Percentiles rank a stretch among this genome's conserved stretches.
phyloP scores from a whole-genome alignment of 1,140 invertebrate species.

The Neodiprion pinetum region DNA sequence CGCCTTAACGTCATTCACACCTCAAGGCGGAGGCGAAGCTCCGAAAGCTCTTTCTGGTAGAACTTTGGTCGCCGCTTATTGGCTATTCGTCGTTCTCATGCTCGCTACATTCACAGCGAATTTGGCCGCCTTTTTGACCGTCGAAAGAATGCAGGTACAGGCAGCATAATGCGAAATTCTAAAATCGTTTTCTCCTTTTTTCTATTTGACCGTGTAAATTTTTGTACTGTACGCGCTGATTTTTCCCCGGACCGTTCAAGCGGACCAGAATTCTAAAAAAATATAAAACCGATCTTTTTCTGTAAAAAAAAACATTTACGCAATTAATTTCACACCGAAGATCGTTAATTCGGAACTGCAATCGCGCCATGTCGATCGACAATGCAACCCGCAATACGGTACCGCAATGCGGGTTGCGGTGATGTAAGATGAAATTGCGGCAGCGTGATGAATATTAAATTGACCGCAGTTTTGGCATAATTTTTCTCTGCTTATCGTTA shows the following conservation, averaged over 20 bases:
- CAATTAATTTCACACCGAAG: constrained; percentile 6
- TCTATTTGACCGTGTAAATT: background rate
- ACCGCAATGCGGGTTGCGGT: background rate
- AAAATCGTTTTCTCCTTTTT: background rate
- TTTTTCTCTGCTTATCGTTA: constrained; percentile 42
- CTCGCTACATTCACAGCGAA: constrained; percentile 96
- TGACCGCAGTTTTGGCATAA: background rate
- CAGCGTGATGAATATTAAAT: background rate
- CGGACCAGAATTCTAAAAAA: background rate
- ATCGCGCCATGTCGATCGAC: background rate
- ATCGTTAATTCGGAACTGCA: background rate
- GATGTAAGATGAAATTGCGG: background rate
- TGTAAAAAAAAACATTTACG: background rate
- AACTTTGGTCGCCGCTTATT: constrained; percentile 88
- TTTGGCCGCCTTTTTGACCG: constrained; percentile 94
- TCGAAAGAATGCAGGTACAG: constrained; percentile 90
- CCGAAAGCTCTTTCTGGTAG: constrained; percentile 85
- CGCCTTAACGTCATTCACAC: constrained; percentile 89
- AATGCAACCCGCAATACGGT: background rate
- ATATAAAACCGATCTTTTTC: background rate
- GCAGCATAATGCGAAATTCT: background rate
- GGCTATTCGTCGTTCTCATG: constrained; percentile 93
- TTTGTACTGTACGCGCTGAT: background rate
- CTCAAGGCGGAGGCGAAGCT: constrained; percentile 87
- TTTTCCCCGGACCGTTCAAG: background rate